A percentile compares a stretch with the other conserved stretches of the same genome.
Evolutionary conservation across 1,140 invertebrate species (phyloP).

Genomic region (Telenomus remus): DNA sequence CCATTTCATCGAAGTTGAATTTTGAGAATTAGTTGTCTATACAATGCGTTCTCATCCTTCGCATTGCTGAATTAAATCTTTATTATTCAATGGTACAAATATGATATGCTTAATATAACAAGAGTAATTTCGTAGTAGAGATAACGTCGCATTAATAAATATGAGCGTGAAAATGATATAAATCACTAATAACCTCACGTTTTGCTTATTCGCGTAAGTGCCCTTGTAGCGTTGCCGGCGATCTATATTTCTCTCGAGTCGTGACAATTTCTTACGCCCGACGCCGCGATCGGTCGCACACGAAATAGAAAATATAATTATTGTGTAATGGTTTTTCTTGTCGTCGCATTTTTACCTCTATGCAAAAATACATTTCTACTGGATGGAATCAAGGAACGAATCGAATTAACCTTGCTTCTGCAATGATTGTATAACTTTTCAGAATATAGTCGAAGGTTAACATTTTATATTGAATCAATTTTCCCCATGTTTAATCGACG

Average conservation of each 20-base stretch:
- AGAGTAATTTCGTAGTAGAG: slow-evolving; percentile 19
- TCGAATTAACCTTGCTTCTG: slow-evolving; percentile 48
- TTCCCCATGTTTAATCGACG: not conserved
- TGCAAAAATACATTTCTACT: slow-evolving; percentile 52
- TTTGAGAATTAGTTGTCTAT: no score
- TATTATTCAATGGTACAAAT: no score
- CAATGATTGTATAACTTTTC: slow-evolving; percentile 49
- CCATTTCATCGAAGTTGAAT: no score
- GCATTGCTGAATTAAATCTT: not conserved
- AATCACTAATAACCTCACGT: slow-evolving; percentile 44
- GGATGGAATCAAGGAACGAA: slow-evolving; percentile 54
- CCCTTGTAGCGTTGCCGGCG: slow-evolving; percentile 53
- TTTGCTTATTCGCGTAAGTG: slow-evolving; percentile 31
- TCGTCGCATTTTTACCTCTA: slow-evolving; percentile 41
- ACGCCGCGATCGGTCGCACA: slow-evolving; percentile 11
- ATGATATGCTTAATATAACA: not conserved
- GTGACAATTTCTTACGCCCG: slow-evolving; percentile 42
- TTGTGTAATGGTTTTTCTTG: slow-evolving; percentile 51
- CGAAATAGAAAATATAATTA: slow-evolving; percentile 55
- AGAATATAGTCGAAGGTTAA: slow-evolving; percentile 25
- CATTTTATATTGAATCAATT: slow-evolving; percentile 37
- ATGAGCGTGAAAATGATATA: slow-evolving; percentile 25
- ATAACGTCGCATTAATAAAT: slow-evolving; percentile 21
- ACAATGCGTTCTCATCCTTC: slow-evolving; percentile 7
- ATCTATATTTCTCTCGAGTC: slow-evolving; percentile 42